A percentile compares a stretch with the other conserved stretches of the same genome.
Conservation (phyloP, 2,888 invertebrate species). For the Xanthia togata region DNA sequence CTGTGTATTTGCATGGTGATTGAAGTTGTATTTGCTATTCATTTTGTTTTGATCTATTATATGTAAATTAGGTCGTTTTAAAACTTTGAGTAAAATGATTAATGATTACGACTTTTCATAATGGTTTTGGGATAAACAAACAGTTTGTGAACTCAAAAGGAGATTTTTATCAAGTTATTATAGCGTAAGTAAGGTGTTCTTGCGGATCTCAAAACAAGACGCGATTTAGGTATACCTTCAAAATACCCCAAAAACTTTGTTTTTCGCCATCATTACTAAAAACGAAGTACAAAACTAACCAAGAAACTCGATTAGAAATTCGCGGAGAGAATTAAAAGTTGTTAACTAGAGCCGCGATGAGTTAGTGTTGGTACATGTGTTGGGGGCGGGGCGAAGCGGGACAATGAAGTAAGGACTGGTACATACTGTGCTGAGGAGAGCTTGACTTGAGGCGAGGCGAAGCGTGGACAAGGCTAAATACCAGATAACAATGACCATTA, state of each 20-base stretch:
- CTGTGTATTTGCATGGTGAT: constrained; percentile 20
- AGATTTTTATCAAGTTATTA: background rate
- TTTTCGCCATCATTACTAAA: constrained; percentile 30
- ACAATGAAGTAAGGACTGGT: constrained; percentile 37
- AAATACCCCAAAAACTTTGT: constrained; percentile 8
- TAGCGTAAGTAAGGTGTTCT: too few species aligned
- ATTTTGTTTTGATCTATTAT: background rate
- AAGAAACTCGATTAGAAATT: constrained; percentile 72
- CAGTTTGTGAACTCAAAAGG: background rate
- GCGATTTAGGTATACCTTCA: background rate
- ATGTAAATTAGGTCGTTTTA: background rate
- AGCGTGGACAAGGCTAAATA: background rate
- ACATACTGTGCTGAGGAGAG: background rate
- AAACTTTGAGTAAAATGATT: constrained; percentile 1
- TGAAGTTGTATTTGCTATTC: constrained; percentile 11
- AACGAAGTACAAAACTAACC: constrained; percentile 57
- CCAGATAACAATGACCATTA: background rate
- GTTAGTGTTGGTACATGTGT: constrained; percentile 60
- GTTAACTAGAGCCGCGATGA: constrained; percentile 71
- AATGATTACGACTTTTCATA: background rate
- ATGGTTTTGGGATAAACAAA: constrained; percentile 1
- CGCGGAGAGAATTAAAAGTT: constrained; percentile 71
- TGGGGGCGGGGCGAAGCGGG: constrained; percentile 34
- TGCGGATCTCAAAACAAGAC: too few species aligned
- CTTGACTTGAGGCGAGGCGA: background rate